Evolutionary conservation across 2,888 invertebrate species (phyloP).

Genomic region (Alcis repandata): DNA sequence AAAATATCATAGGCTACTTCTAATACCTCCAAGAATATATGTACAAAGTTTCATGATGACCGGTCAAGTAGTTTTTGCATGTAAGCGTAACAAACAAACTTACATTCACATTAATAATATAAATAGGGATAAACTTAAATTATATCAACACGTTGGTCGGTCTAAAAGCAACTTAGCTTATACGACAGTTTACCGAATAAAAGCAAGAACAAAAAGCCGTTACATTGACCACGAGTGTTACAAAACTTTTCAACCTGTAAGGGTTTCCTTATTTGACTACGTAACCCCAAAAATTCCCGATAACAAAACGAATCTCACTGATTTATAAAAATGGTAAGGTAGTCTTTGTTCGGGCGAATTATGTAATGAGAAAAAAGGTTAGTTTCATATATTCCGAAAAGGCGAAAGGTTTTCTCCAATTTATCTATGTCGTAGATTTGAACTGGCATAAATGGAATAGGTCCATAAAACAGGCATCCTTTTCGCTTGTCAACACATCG

Average conservation of each 20-base stretch:
- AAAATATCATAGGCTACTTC: too few species aligned
- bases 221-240: not conserved
- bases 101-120: too few species aligned
- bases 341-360: conserved; percentile 25
- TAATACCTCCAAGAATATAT: too few species aligned
- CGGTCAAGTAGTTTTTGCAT: too few species aligned
- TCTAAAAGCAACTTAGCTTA: too few species aligned
- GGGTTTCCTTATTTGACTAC: not conserved
- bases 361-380: conserved; percentile 33
- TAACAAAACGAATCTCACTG: conserved; percentile 17
- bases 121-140: too few species aligned
- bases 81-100: too few species aligned
- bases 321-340: conserved; percentile 16
- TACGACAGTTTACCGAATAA: too few species aligned
- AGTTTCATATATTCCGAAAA: conserved; percentile 31
- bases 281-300: not conserved
- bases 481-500: conserved; percentile 36
- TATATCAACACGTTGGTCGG: too few species aligned
- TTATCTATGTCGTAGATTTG: conserved; percentile 39
- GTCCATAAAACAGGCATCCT: conserved; percentile 41
- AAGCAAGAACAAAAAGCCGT: too few species aligned
- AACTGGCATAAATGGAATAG: conserved; percentile 38
- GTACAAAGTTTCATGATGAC: too few species aligned
- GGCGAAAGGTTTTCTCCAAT: conserved; percentile 30
- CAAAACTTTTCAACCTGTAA: not conserved